A percentile compares a stretch with the other conserved stretches of the same genome.
phyloP scores from a whole-genome alignment of 2,113 vertebrate species.

The Paracanthobrama guichenoti region DNA sequence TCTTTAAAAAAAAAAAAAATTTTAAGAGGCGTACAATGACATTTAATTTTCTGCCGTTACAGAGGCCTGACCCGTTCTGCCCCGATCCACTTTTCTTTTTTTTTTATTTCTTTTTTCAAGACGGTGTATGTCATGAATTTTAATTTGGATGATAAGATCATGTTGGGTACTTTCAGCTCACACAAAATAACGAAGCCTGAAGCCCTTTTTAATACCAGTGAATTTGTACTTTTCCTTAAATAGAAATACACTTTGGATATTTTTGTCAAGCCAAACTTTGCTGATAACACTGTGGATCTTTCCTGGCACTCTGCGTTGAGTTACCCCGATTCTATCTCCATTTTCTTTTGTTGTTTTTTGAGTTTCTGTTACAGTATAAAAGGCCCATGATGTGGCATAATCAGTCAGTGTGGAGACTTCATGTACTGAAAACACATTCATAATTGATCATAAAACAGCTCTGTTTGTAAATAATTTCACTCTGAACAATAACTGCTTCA shows the following conservation, averaged over 20 bases:
- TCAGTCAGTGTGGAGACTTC: neutral
- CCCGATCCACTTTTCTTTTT: constrained; percentile 16
- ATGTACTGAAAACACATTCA: neutral
- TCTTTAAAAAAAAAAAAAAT: neutral
- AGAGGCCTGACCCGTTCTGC: constrained; percentile 17
- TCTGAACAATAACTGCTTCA: neutral
- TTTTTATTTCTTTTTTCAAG: constrained; percentile 4
- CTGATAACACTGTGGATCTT: neutral
- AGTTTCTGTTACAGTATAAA: constrained; percentile 14
- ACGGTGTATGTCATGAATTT: constrained; percentile 56
- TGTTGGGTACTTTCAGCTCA: constrained; percentile 36
- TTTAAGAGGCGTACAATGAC: constrained; percentile 40
- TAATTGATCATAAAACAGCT: constrained; percentile 17
- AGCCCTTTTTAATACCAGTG: constrained; percentile 30
- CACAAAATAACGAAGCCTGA: constrained; percentile 39
- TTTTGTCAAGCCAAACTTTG: constrained; percentile 31
- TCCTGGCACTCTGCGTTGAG: constrained; percentile 10
- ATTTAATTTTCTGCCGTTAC: constrained; percentile 49
- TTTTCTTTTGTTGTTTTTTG: neutral
- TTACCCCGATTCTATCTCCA: neutral
- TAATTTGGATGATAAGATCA: constrained; percentile 51
- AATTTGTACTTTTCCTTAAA: constrained; percentile 45
- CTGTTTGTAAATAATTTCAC: constrained; percentile 10
- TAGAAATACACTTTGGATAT: constrained; percentile 36
- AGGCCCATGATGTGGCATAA: neutral